Evolutionary conservation across 1,140 invertebrate genomes (phyloP), one percentile per base, ranked within the genome.

Genomic region (Campoletis sonorensis): DNA sequence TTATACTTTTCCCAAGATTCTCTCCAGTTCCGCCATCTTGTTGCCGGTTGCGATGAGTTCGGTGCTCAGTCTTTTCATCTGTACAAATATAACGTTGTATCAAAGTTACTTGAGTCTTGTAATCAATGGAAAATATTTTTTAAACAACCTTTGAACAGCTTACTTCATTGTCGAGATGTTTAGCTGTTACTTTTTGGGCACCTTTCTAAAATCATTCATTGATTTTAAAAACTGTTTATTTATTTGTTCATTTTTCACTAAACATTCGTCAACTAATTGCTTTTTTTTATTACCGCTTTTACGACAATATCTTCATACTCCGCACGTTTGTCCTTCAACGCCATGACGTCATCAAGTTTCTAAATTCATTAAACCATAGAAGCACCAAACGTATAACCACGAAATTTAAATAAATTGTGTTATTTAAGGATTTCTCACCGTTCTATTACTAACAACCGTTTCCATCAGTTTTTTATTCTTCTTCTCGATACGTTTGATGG

Each of bases 281-380:
- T 61, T 40, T 51, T 54, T 58, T 68, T 3, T 85, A 86, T 84
- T 77, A 90, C 89, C 49, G 81, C 84, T 83, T 86, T 87, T 37
- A 89, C 79, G 0, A 91, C 85, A 58, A 86, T 82, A 67, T 90
- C 85, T 21, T 91, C 87, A 54, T 88, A 91, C 75, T 90, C 87
- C 0, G 79, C n/a, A 16, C 88, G 85, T 79, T 91, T 90, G 30
- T 87, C 87, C 73, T 85, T 90, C 37, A 91, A 64, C 49, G 82
- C 82, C 8, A 86, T 73, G 8, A 90, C 84, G 23, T 88, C 87
- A 5, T 85, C 67, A 18, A 89, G 76, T 85, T 85, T 88, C 90
- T 91, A 79, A 18, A 86, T 13, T 86, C 16, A 67, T 83, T 81
- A 33, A 33, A 45, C 8, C 40, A 10, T 45, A 13, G 11, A 45